A percentile compares a stretch with the other conserved stretches of the same genome.
These are phyloP conservation scores for Apoda limacodes DNA, from an alignment of 2,888 invertebrate genomes.

Conservation along the genomic window DNA sequence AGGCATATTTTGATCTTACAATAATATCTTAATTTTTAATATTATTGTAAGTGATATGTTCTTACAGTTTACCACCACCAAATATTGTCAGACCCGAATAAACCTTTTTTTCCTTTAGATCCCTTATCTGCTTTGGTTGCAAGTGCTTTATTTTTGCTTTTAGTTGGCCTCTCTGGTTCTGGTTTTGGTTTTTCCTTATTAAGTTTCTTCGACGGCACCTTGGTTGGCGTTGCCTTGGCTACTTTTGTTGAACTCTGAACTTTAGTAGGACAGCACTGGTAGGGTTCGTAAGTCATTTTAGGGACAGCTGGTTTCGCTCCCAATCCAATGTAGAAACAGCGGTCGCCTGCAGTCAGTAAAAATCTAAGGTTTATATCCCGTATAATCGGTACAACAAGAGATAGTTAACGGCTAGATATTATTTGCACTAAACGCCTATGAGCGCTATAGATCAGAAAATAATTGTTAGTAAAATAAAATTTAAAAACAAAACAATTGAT, in stretches of 20 bases:
- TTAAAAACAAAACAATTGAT: slow-evolving; percentile 43
- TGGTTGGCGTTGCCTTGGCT: slow-evolving; percentile 77
- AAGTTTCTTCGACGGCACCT: slow-evolving; percentile 69
- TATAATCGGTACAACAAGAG: slow-evolving; percentile 45
- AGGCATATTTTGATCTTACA: slow-evolving; percentile 40
- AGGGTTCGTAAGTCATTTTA: slow-evolving; percentile 86
- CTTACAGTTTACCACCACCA: slow-evolving; percentile 79
- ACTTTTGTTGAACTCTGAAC: slow-evolving; percentile 82
- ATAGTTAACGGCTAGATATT: slow-evolving; percentile 61
- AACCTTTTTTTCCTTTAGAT: slow-evolving; percentile 81
- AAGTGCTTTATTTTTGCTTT: slow-evolving; percentile 63
- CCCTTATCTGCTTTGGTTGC: slow-evolving; percentile 66
- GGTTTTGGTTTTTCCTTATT: slow-evolving; percentile 50
- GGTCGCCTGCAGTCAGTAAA: slow-evolving; percentile 96
- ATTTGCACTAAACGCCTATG: slow-evolving; percentile 52
- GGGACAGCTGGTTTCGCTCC: slow-evolving; percentile 85
- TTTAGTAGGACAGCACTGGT: slow-evolving; percentile 93
- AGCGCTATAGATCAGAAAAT: slow-evolving; percentile 59
- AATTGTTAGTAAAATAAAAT: slow-evolving; percentile 58
- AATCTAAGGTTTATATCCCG: slow-evolving; percentile 78
- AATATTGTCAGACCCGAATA: slow-evolving; percentile 87
- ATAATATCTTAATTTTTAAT: slow-evolving; percentile 32
- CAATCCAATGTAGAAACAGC: slow-evolving; percentile 97
- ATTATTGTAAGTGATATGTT: slow-evolving; percentile 33
- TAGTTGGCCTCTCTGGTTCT: slow-evolving; percentile 41